A percentile compares a stretch with the other conserved stretches of the same genome.
Conservation (phyloP, 2,113 vertebrate species). For the Puffinus mauretanicus region DNA sequence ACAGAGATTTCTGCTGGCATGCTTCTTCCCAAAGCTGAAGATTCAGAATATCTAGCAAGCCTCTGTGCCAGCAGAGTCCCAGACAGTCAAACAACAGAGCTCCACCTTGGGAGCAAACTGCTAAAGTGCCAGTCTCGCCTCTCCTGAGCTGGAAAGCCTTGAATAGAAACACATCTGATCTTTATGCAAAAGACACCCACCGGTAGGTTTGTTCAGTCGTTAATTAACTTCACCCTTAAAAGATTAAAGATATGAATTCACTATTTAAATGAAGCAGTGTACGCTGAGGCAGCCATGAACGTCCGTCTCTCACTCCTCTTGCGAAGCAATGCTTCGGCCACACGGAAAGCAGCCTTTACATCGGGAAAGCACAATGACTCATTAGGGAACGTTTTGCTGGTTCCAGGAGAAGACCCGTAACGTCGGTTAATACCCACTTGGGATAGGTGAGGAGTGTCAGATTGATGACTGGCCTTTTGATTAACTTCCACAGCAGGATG, state of each 20-base stretch:
- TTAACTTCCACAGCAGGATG: not conserved
- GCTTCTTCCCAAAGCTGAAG: not conserved
- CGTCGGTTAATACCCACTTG: not conserved
- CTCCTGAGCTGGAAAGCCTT: not conserved
- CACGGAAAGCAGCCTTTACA: accelerated
- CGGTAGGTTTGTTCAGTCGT: not conserved
- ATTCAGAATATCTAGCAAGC: not conserved
- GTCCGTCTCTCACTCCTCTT: not conserved
- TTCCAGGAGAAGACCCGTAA: not conserved
- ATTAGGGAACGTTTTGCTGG: not conserved
- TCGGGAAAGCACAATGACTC: not conserved
- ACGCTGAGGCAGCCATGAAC: accelerated
- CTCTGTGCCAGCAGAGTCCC: not conserved
- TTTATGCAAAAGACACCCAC: not conserved
- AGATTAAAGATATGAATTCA: not conserved
- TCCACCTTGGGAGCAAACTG: not conserved
- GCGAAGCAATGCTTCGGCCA: accelerated
- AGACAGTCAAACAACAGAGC: not conserved
- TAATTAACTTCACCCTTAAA: not conserved
- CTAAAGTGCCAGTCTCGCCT: not conserved
- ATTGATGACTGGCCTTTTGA: not conserved
- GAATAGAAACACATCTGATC: not conserved
- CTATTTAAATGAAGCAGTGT: not conserved
- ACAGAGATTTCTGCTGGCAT: not conserved
- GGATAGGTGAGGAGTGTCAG: not conserved